Evolutionary conservation across 2,797 vertebrate genomes (phyloP), one percentile per base, ranked within the genome.

Genomic region (Poeciliopsis turneri): DNA sequence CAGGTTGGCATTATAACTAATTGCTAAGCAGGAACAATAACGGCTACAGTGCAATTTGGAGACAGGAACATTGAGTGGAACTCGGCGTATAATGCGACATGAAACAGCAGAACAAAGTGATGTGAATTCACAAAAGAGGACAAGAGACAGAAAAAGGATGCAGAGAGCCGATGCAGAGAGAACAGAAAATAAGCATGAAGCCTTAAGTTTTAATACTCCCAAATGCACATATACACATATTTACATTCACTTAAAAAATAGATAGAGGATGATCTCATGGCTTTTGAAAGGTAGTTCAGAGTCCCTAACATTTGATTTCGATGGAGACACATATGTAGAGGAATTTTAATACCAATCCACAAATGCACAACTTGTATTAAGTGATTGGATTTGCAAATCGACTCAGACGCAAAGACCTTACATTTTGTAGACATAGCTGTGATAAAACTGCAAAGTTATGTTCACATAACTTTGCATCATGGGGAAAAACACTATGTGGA

Each of bases 1-100:
- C 71, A 70, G 82, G 85, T 84, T 87, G 91, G 88, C 86, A 87
- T 88, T 77, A 90, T 93, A 92, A 91, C 85, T 89, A 90, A 92
- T 90, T 82, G 82, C 79, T 84, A 79, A 90, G 87, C 64, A 86
- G 84, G 70, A 86, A 77, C 69, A 78, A 85, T 71, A 57, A 77
- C 57, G 77, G 43, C 7, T 49, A 86, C 46, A 3, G 74, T 76
- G 28, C 57, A 76, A 82, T 36, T 68, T 39, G 47, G 77, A 81
- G 72, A 78, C 79, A 79, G 73, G 85, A 83, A 78, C 80, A 61
- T 70, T 18, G 51, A 69, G 76, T 72, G 84, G 82, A 83, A 79
- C 51, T 77, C 78, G 78, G 72, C 51, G 80, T 66, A 77, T 81
- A 85, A 87, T 88, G 81, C 74, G 55, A 77, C 55, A 57, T 59